Percentiles rank a stretch among this genome's conserved stretches.
These are phyloP conservation scores for Hyalella azteca DNA, from an alignment of 2,888 invertebrate species.

Conservation along the genomic window DNA sequence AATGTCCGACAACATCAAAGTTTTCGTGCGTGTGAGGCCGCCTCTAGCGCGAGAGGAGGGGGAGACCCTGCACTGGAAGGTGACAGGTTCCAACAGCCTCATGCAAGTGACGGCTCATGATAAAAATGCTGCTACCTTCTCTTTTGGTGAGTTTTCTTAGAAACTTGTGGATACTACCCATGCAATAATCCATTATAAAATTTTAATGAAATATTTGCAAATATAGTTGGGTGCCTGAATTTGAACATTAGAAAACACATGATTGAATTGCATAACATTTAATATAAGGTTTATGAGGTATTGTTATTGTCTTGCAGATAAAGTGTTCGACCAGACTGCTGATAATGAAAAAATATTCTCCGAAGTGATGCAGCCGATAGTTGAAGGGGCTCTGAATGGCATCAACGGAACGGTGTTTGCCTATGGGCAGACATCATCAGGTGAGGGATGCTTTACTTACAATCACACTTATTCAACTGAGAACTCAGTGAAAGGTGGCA, in stretches of 20 bases:
- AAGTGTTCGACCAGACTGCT: conserved; percentile 38
- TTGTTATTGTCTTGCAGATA: conserved; percentile 39
- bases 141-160: conserved; percentile 51
- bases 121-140: conserved; percentile 31
- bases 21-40: conserved; percentile 49
- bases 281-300: too few species aligned
- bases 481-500: too few species aligned
- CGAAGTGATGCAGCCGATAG: conserved; percentile 45
- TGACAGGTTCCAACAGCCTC: conserved; percentile 34
- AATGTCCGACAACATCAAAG: conserved; percentile 55
- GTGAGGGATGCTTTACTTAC: conserved; percentile 64
- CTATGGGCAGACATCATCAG: conserved; percentile 90
- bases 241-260: too few species aligned
- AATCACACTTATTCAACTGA: too few species aligned
- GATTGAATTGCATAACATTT: too few species aligned
- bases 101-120: conserved; percentile 35
- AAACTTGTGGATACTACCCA: too few species aligned
- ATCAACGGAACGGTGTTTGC: conserved; percentile 89
- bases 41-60: conserved; percentile 44
- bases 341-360: conserved; percentile 40
- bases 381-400: conserved; percentile 74
- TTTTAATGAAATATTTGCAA: too few species aligned
- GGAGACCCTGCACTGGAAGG: conserved; percentile 46
- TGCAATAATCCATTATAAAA: too few species aligned
- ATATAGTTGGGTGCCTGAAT: too few species aligned